Evolutionary conservation across 2,888 invertebrate genomes (phyloP), one percentile per base, ranked within the genome.

Genomic region (Dendrolimus pini): DNA sequence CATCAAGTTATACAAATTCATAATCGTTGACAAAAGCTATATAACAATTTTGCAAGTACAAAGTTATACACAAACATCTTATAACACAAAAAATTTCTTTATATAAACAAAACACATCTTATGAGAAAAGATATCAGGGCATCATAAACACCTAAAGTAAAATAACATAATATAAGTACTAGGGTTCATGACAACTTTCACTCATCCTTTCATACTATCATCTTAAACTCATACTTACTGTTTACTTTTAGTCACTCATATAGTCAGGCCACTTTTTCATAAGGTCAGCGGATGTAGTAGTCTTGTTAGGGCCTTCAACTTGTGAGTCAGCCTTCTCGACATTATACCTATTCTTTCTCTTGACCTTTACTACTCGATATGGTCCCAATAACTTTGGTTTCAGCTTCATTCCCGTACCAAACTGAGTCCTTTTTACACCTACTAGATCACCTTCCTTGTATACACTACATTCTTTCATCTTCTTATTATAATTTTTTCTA

Each of bases 401-500:
- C 6, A 68, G 42, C 56, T 72, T 69, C 0, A 56, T 9, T 0
- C 61, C 67, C 47, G 56, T 55, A 0, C 56, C 58, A 68, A 54
- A 54, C 54, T 54, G 68, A 1, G 70, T 71, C 7, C 64, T 58
- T 41, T 68, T 65, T 41, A 71, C 69, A 13, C 69, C 71, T 1
- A 70, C 68, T 30, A 67, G 14, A 55, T 70, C 66, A 9, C 67
- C 66, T 12, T 55, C 53, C 2, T 65, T 55, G 54, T 69, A 69
- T 2, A 55, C 8, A 1, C 41, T 41, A 41, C 59, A 58, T 47
- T 59, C 55, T 42, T 66, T 69, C 54, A 68, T 60, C 13, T 61
- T 68, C 13, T 55, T 66, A 58, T 68, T 64, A 55, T 61, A 70
- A n/a, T 52, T 54, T 59, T 18, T 59, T 18, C 9, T 58, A 53